Evolutionary conservation across 2,113 vertebrate genomes (phyloP), one percentile per base, ranked within the genome.

Genomic region (Plotosus lineatus): DNA sequence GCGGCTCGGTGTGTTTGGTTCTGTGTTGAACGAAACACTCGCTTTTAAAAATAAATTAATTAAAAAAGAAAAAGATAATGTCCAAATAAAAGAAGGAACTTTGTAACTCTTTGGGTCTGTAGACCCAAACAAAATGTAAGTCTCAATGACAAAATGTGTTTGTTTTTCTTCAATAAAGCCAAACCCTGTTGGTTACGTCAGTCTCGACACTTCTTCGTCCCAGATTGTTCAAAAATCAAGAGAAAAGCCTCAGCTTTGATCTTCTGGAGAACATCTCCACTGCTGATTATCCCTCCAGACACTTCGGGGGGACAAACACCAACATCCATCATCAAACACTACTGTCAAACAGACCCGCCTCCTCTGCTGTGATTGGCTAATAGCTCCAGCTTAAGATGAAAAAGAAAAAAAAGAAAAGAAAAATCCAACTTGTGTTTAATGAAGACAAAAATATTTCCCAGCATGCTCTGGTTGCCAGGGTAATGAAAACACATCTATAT

Each of bases 61-160:
- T 82, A 84, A 28, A 19, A 17, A 48, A 81, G 61, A 48, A 77
- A 58, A 74, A 84, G 87, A 85, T 84, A 89, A 90, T 26, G 28
- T 21, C 46, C 40, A 51, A 87, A 87, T 88, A 76, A 76, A 75
- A 73, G 33, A 84, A 75, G 66, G 72, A 83, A 80, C 81, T 87
- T 85, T 85, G 82, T 87, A 89, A 93, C 66, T 90, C 89, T 93
- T 94, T 94, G 93, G 87, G 93, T 92, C 93, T 88, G 80, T 88
- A 85, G 92, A 85, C 92, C 93, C 93, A 93, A 94, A 93, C 91
- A 92, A 93, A 94, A 94, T 93, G 93, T 94, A 94, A 94, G 93
- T 94, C 92, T 93, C 90, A 91, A 93, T 93, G 93, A 94, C 93
- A 92, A 93, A 90, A 89, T 87, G 92, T 93, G 91, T 93, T 93